Evolutionary conservation across 2,888 invertebrate genomes (phyloP), one percentile per base, ranked within the genome.

Genomic region (Atherix ibis): DNA sequence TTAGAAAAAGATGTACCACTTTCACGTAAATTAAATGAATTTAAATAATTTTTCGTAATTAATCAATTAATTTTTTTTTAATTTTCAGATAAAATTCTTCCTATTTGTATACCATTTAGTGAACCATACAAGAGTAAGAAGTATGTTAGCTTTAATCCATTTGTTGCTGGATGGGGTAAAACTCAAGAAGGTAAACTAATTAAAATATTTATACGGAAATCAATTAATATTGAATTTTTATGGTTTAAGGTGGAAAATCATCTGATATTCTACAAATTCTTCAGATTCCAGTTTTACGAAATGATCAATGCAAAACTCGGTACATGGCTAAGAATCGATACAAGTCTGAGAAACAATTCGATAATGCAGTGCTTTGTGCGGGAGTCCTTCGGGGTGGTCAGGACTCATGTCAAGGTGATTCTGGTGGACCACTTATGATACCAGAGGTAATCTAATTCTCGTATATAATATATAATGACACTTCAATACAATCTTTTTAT

Each of bases 61-160:
- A 22, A 8, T 6, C 10, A 22, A 8, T 22, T 22, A 22, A 22
- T 8, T 22, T 22, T 22, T 10, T 22, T 22, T 8, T 22, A 22
- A 6, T 22, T 22, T 22, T 22, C 22, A 3, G 16, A 25, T 10
- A 31, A 13, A 5, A 35, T 81, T 34, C 64, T 58, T 45, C 81
- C 83, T 0, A 71, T 83, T 40, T 83, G 83, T 53, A 59, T 83
- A 14, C 84, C 83, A 1, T 51, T 64, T 18, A 54, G 60, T 28
- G 54, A 61, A 1, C 63, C 68, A 9, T 49, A 74, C 30, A 58
- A 68, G 32, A 55, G 63, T 0, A 64, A 57, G 28, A 59, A 54
- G 29, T 73, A 70, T 40, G 68, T 68, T 3, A 60, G 66, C 32
- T 63, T 62, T 38, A 64, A 53, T 25, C 77, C 77, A 0, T 68